Evolutionary conservation across 2,888 invertebrate species (phyloP), one percentile per base, ranked within the genome.

Genomic region (Synanthedon vespiformis): DNA sequence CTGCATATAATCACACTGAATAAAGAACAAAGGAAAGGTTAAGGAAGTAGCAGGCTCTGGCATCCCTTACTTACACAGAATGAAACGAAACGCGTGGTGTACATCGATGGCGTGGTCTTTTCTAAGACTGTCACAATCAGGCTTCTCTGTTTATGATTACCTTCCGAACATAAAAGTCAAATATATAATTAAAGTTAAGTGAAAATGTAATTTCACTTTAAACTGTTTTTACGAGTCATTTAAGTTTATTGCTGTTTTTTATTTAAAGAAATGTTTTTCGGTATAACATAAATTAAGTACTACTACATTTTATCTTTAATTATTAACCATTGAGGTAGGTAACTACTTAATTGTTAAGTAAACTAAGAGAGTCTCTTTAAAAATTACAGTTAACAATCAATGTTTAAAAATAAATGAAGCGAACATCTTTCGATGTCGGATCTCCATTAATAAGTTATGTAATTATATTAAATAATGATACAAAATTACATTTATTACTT

Each of bases 231-330:
- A 44, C 14, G 44, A 44, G n/a, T 6, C 44, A 44, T 44, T 44
- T 44, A 44, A 44, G 11, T 34, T 34, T 10, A 44, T 12, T 13
- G 13, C n/a, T 2, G 13, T 11, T 44, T 5, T n/a, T 44, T 4
- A 13, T 44, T 22, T 22, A 22, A 22, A 41, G 4, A 41, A 41
- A n/a, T n/a, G n/a, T 41, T 41, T 12, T 41, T 44, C 13, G 8
- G 44, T 44, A 13, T n/a, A 13, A 44, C 44, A 12, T 44, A 51
- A 48, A 48, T 48, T 4, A 51, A 34, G 48, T 51, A 22, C 12
- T 22, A 51, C 22, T 51, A 14, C 40, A 52, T 6, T 53, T 51
- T 50, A 16, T 34, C 44, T 40, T 53, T 22, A 40, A 48, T 47
- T 16, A 50, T 50, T 47, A 47, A n/a, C 27, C 27, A 10, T 51